Conservation (phyloP, 2,888 invertebrate species). For the Laothoe populi region DNA sequence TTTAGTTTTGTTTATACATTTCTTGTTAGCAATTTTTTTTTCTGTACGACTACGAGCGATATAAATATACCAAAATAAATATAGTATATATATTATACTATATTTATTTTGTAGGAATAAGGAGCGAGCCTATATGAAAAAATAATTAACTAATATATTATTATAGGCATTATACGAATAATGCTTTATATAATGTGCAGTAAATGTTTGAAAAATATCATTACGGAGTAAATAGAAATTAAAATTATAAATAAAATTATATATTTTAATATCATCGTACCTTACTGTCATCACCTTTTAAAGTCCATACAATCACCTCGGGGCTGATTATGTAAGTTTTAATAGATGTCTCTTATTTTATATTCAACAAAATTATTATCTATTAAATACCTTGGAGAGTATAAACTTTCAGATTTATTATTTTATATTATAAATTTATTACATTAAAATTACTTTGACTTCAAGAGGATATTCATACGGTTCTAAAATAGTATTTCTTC, state of each 20-base stretch:
- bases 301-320: constrained; percentile 11
- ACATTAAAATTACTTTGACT: constrained; percentile 1
- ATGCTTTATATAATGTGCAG: no score
- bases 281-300: neutral
- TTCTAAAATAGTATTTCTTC: neutral
- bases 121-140: no score
- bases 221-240: no score
- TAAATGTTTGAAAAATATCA: no score
- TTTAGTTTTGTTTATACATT: no score
- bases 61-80: no score
- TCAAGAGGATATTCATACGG: constrained; percentile 6
- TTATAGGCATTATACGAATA: no score
- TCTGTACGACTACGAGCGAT: no score
- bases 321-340: constrained; percentile 37
- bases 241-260: neutral
- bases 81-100: no score
- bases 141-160: no score
- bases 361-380: constrained; percentile 29
- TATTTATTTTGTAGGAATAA: no score
- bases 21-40: no score
- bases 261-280: neutral
- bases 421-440: constrained; percentile 16
- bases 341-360: constrained; percentile 33
- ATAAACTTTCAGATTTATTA: constrained; percentile 8
- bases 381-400: constrained; percentile 8